Evolutionary conservation across 2,888 invertebrate genomes (phyloP).

Genomic region (Minunthozetes semirufus): DNA sequence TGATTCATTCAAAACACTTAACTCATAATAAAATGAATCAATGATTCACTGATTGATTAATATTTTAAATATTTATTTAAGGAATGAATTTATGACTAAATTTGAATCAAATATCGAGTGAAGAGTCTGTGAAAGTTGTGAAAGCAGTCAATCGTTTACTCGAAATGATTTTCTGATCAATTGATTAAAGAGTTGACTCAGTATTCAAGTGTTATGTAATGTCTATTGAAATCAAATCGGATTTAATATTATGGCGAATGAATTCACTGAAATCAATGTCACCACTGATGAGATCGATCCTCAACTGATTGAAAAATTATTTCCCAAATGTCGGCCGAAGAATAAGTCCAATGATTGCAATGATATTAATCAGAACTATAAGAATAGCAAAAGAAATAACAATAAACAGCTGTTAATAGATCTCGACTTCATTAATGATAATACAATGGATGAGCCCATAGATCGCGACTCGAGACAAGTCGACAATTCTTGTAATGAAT

Average conservation of each 20-base stretch:
- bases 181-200: background rate
- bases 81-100: no score
- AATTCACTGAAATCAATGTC: constrained; percentile 14
- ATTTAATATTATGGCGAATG: constrained; percentile 20
- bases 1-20: no score
- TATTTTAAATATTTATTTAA: no score
- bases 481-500: background rate
- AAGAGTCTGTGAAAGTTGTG: no score
- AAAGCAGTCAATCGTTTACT: background rate
- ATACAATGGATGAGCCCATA: constrained; percentile 11
- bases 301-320: constrained; percentile 73
- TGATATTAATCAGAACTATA: background rate
- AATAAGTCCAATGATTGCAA: constrained; percentile 10
- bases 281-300: constrained; percentile 41
- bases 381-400: background rate
- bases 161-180: background rate
- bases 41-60: no score
- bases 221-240: background rate
- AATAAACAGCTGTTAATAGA: constrained; percentile 2
- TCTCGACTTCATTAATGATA: constrained; percentile 11
- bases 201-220: background rate
- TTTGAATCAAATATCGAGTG: no score
- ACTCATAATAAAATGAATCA: no score
- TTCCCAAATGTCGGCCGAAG: constrained; percentile 73
- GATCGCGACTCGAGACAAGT: background rate